Conservation (phyloP, 2,888 invertebrate species). For the Leistus spinibarbis region DNA sequence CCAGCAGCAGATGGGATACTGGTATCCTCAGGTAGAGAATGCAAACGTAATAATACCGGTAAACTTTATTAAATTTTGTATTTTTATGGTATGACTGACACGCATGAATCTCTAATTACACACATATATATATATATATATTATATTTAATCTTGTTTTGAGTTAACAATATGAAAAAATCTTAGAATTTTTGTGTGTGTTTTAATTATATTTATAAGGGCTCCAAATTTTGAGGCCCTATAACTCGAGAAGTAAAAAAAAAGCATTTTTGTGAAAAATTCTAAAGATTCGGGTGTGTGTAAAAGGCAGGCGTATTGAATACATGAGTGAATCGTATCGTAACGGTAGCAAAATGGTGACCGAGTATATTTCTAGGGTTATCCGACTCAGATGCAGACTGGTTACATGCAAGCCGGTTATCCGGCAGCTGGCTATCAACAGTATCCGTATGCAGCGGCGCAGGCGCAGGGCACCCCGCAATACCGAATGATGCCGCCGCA, state of each 20-base stretch:
- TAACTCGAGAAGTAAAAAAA: no score
- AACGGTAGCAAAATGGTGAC: constrained; percentile 54
- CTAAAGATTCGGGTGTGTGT: not conserved
- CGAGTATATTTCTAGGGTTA: constrained; percentile 58
- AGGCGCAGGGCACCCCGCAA: constrained; percentile 61
- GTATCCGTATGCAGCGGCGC: constrained; percentile 62
- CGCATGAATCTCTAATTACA: not conserved
- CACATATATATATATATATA: no score
- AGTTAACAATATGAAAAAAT: no score
- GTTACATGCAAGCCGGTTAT: constrained; percentile 62
- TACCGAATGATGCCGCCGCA: constrained; percentile 58
- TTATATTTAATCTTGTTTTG: no score
- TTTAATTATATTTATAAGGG: no score
- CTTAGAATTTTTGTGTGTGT: no score
- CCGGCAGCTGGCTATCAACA: constrained; percentile 60
- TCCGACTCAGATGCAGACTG: constrained; percentile 74
- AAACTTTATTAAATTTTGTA: not conserved
- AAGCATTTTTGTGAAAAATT: no score
- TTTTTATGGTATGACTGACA: not conserved
- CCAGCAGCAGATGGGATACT: constrained; percentile 88
- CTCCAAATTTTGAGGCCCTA: no score
- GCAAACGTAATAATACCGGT: constrained; percentile 55
- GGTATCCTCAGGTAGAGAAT: constrained; percentile 73
- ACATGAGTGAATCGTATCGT: no score
- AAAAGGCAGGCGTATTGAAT: no score